Percentiles rank a stretch among this genome's conserved stretches.
Evolutionary conservation across 1,140 invertebrate species (phyloP).

Genomic region (Latrodectus geometricus): DNA sequence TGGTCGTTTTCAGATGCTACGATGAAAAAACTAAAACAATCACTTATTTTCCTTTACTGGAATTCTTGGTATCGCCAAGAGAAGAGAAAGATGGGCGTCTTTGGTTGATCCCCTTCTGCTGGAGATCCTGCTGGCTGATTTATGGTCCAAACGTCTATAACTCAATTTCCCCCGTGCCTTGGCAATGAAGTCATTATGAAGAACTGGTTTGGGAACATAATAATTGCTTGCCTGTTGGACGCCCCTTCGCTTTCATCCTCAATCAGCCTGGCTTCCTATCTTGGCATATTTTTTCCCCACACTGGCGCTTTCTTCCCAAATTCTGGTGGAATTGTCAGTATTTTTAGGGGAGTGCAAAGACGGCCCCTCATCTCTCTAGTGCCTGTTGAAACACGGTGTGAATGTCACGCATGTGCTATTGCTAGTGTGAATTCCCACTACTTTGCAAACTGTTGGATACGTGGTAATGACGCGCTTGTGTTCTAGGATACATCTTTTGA

Average conservation of each 20-base stretch:
- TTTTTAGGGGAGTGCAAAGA: not conserved
- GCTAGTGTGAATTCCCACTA: not conserved
- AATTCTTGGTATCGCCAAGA: not conserved
- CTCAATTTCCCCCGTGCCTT: constrained; percentile 53
- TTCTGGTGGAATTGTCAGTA: not conserved
- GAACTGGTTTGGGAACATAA: constrained; percentile 61
- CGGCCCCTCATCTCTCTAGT: not conserved
- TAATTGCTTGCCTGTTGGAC: constrained; percentile 46
- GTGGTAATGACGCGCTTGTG: too few species aligned
- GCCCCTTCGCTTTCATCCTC: constrained; percentile 55
- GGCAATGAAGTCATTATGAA: constrained; percentile 60
- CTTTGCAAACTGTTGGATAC: not conserved
- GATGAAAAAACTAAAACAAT: too few species aligned
- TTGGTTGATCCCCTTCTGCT: not conserved
- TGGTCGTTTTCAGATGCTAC: too few species aligned
- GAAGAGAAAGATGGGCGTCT: constrained; percentile 27
- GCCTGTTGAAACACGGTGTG: too few species aligned
- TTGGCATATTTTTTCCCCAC: not conserved
- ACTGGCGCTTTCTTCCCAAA: constrained; percentile 7
- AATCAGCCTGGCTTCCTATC: constrained; percentile 23
- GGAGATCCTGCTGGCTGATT: constrained; percentile 45
- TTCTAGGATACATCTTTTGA: too few species aligned
- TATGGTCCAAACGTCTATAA: constrained; percentile 55
- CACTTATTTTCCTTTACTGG: not conserved
- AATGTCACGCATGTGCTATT: not conserved